These are phyloP conservation scores for Micromys minutus DNA, from an alignment of 2,113 vertebrate genomes.

Conservation along the genomic window DNA sequence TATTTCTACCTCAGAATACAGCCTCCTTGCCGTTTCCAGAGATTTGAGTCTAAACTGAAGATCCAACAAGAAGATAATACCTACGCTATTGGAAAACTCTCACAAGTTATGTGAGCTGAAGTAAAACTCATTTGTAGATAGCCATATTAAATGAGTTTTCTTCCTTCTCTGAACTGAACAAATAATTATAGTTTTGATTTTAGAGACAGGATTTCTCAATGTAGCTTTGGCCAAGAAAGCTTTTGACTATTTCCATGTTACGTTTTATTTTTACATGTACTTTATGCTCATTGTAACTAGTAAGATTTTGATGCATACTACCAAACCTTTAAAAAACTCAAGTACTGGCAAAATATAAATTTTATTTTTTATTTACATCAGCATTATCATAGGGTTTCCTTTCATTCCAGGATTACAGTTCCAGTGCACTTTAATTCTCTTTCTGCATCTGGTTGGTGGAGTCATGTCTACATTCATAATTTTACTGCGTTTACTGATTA, in stretches of 20 bases:
- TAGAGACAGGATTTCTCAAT: neutral
- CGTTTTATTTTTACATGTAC: no score
- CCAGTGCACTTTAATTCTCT: neutral
- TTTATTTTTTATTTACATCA: neutral
- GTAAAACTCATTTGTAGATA: neutral
- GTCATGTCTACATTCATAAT: neutral
- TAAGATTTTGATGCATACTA: no score
- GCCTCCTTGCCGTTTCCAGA: neutral
- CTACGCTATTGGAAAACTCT: no score
- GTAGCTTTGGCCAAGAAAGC: neutral
- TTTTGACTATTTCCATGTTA: no score
- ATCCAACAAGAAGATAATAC: neutral
- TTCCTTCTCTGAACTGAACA: neutral
- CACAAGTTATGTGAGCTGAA: neutral
- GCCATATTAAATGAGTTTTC: neutral
- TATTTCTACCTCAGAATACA: neutral
- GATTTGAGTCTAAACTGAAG: no score
- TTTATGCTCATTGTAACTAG: no score
- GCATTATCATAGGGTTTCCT: neutral
- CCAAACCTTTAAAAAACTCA: no score
- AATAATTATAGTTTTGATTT: neutral
- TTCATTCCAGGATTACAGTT: neutral
- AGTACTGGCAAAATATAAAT: no score
- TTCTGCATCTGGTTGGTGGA: neutral
- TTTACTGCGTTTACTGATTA: neutral